These are phyloP conservation scores for Hydropsyche betteni DNA, from an alignment of 2,888 invertebrate genomes.

Conservation along the genomic window DNA sequence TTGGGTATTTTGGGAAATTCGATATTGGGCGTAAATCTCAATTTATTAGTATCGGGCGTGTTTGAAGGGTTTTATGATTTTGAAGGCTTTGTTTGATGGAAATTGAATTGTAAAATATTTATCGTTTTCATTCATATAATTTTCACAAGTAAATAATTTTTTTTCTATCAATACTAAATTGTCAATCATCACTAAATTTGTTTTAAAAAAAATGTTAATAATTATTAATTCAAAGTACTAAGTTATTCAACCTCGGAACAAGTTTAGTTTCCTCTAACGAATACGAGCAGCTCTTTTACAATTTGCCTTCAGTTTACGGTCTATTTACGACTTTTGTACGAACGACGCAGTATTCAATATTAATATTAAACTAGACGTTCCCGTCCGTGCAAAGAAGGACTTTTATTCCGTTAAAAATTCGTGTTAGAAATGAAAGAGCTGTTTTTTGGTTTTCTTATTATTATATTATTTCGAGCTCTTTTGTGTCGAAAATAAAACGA, in stretches of 20 bases:
- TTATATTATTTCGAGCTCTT: neutral
- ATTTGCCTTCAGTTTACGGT: neutral
- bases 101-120: too few relatives aligned
- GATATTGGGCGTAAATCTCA: neutral
- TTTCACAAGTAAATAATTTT: too few relatives aligned
- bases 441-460: neutral
- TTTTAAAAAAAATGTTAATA: too few relatives aligned
- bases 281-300: too few relatives aligned
- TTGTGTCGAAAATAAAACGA: neutral
- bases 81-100: neutral
- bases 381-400: neutral
- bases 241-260: too few relatives aligned
- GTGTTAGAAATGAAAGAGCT: neutral
- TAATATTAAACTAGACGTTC: conserved; percentile 8
- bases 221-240: too few relatives aligned
- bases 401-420: neutral
- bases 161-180: too few relatives aligned
- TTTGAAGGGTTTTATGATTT: neutral
- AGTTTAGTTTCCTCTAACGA: too few relatives aligned
- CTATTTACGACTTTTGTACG: conserved; percentile 7
- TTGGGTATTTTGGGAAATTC: too few relatives aligned
- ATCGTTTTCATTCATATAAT: too few relatives aligned
- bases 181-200: too few relatives aligned
- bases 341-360: neutral
- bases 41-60: neutral